Base-by-base conservation (phyloP, 2,888 invertebrate species). In the Noctua fimbriata region DNA sequence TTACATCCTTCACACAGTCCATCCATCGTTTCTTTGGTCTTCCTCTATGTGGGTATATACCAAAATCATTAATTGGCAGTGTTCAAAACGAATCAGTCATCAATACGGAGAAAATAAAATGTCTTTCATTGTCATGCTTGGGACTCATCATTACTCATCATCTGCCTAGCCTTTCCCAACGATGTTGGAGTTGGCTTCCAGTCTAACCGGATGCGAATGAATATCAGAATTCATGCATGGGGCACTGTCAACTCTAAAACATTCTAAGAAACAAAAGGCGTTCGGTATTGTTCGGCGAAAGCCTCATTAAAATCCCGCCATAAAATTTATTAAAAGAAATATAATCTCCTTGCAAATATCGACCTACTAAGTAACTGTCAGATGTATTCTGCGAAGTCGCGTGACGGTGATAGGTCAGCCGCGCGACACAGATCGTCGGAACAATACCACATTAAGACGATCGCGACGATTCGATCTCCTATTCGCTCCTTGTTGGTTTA, bases 381-480 rank as follows among this genome's bases (percentile, higher is more conserved):
- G 76, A 84, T 71, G 52, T 67, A 36, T 86, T 89, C 84, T 73
- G 44, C 47, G 89, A 89, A 88, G 58, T 86, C 71, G 77, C 87
- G 85, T 81, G 85, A 65, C 81, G 65, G 49, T 63, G 70, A 66
- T 63, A 69, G 74, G 71, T 76, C 83, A 58, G 52, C 55, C 60
- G 80, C 67, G 70, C 76, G 89, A 87, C 81, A 79, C 76, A 81
- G 81, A 86, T 81, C 49, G 16, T 67, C 70, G 3, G 78, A 88
- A 88, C 84, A 88, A 88, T 88, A 79, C 81, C 49, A 70, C 76
- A 87, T 77, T 87, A 83, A 79, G 74, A 69, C 55, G 66, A 87
- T 69, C 49, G 58, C 69, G 16, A 28, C 16, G 70, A 80, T 87
- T 78, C 12, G 60, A 79, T 83, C 76, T 72, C 63, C 44, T 28